Evolutionary conservation across 2,797 vertebrate species (phyloP), one percentile per base, ranked within the genome.

Genomic region (Carcharodon carcharias): DNA sequence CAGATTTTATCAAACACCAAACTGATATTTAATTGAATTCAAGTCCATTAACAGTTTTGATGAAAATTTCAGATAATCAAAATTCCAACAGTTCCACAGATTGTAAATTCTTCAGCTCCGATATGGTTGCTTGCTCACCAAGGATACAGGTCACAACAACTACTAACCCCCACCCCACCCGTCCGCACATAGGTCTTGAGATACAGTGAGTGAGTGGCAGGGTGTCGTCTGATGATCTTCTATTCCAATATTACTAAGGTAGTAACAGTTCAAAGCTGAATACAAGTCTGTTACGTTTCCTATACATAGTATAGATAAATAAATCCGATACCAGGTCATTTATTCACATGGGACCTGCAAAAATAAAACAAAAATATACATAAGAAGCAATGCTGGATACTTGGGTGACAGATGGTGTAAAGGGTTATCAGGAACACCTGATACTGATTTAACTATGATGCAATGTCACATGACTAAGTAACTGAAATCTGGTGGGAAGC

Each of bases 281-380:
- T 7, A 85, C 7, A 5, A 82, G 5, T 50, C 40, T 85, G 80
- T 85, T 45, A 40, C 5, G 16, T 85, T 85, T 85, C 45, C 80
- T 85, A 85, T 85, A 85, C 80, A 85, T 45, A 85, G 80, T 85
- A 85, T 85, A 85, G 80, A 85, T 18, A 18, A 85, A 85, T n/a
- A 85, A 85, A 85, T 85, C 21, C 40, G 4, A 85, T 85, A 1
- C 40, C 40, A 45, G 40, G 40, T 45, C 2, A 88, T 56, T 88
- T 54, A 88, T 88, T 12, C 85, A 26, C 21, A 26, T 9, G 7
- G 50, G 54, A 88, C 50, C 85, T 88, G 85, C 45, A 26, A 26
- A 88, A 88, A 23, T 23, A 88, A 56, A 88, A 26, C 77, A 88
- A 50, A 82, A 54, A 50, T 11, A 23, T 21, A 11, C 85, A 54